Conservation (phyloP, 2,888 invertebrate genomes). For the Charanyca ferruginea region DNA sequence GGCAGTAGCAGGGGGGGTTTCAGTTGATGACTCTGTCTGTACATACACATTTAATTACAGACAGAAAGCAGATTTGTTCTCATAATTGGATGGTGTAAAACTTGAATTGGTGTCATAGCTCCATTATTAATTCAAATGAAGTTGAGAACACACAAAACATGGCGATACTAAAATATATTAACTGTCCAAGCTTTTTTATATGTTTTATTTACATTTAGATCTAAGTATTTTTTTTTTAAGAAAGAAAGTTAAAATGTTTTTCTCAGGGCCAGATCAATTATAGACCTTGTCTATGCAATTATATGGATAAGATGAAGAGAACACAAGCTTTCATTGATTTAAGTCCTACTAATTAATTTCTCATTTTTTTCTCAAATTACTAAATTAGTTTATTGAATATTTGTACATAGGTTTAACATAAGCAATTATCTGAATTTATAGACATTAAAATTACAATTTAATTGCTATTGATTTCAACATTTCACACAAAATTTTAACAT, state of each 20-base stretch:
- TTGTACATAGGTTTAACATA: too few species aligned
- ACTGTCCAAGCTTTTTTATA: not conserved
- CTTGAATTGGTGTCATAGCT: not conserved
- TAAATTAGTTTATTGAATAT: not conserved
- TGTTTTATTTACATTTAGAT: not conserved
- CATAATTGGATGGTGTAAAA: not conserved
- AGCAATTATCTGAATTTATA: not conserved
- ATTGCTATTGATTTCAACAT: conserved; percentile 6
- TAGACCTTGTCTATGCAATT: not conserved
- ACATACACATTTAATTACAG: not conserved
- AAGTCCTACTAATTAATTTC: not conserved
- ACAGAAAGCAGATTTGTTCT: not conserved
- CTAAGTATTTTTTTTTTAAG: not conserved
- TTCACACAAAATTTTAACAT: not conserved
- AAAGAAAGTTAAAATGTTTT: not conserved
- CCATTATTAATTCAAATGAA: not conserved
- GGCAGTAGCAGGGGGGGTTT: too few species aligned
- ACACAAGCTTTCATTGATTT: not conserved
- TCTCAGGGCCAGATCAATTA: conserved; percentile 5
- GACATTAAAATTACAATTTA: not conserved
- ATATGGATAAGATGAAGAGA: conserved; percentile 1
- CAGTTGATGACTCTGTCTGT: too few species aligned
- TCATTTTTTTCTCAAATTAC: not conserved
- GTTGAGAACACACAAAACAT: not conserved
- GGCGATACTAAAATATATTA: not conserved